phyloP scores from a whole-genome alignment of 2,797 vertebrate genomes.

The Borostomias antarcticus region DNA sequence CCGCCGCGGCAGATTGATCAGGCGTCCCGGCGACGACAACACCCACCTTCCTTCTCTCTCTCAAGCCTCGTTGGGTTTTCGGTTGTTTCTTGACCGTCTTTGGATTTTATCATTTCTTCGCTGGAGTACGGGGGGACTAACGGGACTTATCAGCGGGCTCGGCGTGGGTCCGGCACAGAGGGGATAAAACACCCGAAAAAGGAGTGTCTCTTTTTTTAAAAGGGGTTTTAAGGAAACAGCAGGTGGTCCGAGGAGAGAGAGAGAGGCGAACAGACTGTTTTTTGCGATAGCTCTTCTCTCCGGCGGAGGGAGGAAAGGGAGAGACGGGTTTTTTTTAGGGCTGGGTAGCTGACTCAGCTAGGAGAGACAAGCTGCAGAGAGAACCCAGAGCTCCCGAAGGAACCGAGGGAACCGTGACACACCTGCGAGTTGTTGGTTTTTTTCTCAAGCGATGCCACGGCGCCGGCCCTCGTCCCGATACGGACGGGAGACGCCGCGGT shows the following conservation, averaged over 20 bases:
- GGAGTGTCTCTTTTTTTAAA: not conserved
- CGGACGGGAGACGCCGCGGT: constrained; percentile 15
- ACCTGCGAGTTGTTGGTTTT: not conserved
- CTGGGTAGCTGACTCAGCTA: constrained; percentile 56
- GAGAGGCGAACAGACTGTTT: not conserved
- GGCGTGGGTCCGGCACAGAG: not conserved
- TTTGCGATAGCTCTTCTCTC: not conserved
- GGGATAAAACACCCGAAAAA: not conserved
- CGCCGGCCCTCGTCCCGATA: not conserved
- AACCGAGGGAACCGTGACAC: not conserved
- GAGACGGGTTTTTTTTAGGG: constrained; percentile 33
- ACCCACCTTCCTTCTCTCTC: constrained; percentile 37
- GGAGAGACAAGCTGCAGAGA: constrained; percentile 16
- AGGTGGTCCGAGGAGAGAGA: not conserved
- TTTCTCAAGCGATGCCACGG: not conserved
- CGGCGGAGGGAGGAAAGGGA: not conserved
- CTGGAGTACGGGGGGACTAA: constrained; percentile 8
- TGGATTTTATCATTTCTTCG: constrained; percentile 24
- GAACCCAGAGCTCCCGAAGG: not conserved
- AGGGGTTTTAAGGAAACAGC: constrained; percentile 11
- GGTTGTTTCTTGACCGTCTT: constrained; percentile 4
- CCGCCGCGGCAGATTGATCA: constrained; percentile 65
- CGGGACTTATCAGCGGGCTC: not conserved
- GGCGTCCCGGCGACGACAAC: constrained; percentile 62
- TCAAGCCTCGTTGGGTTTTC: not conserved